Conservation (phyloP, 2,888 invertebrate species). For the Epinotia demarniana region DNA sequence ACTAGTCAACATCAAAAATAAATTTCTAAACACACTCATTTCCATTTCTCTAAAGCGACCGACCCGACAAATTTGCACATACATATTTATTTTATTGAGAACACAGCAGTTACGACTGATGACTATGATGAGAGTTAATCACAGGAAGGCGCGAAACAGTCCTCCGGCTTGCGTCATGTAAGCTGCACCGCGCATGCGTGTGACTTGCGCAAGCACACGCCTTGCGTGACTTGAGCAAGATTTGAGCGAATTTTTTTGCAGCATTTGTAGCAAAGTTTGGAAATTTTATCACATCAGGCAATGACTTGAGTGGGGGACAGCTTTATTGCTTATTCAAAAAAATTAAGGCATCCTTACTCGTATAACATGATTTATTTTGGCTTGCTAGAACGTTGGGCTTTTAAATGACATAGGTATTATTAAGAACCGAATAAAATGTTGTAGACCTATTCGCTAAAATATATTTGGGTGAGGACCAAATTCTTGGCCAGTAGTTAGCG, state of each 20-base stretch:
- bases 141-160: conserved; percentile 22
- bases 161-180: conserved; percentile 7
- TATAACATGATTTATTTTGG: background rate
- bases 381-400: background rate
- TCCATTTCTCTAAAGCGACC: background rate
- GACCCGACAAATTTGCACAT: background rate
- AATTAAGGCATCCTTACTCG: background rate
- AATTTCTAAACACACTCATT: background rate
- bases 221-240: conserved; percentile 6
- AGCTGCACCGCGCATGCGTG: conserved; percentile 9
- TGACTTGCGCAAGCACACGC: conserved; percentile 10
- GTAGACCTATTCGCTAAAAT: too few relatives aligned
- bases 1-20: too few relatives aligned
- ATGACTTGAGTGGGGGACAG: too few relatives aligned
- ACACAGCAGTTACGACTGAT: background rate
- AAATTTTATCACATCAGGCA: too few relatives aligned
- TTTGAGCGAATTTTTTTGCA: conserved; percentile 8
- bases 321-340: too few relatives aligned
- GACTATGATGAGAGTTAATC: conserved; percentile 5
- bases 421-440: background rate
- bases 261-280: background rate
- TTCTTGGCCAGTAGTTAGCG: too few relatives aligned
- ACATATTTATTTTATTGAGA: conserved; percentile 1
- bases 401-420: background rate
- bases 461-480: too few relatives aligned